These are phyloP conservation scores for Heliconius erato DNA, from an alignment of 2,888 invertebrate genomes.

Conservation along the genomic window DNA sequence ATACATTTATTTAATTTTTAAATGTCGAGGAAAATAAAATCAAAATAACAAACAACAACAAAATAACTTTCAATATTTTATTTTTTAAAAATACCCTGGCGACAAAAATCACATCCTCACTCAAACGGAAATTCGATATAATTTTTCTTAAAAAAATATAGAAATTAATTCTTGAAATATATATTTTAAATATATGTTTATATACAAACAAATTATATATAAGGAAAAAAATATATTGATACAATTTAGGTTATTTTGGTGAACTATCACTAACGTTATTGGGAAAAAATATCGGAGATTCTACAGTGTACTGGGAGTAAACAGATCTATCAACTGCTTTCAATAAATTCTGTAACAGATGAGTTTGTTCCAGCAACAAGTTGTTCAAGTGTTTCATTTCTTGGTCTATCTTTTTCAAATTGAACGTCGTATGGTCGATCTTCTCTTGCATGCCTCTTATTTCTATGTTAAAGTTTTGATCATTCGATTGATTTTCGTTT, in stretches of 20 bases:
- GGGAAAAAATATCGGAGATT: slow-evolving; percentile 73
- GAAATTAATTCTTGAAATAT: not conserved
- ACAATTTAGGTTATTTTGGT: slow-evolving; percentile 49
- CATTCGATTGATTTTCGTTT: slow-evolving; percentile 79
- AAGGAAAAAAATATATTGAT: not conserved
- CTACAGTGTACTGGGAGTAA: slow-evolving; percentile 61
- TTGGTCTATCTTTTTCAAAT: slow-evolving; percentile 88
- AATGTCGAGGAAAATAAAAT: not conserved
- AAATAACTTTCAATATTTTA: not conserved
- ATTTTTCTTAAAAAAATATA: not conserved
- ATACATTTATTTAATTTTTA: too few species aligned
- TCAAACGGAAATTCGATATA: not conserved
- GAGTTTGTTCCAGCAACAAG: slow-evolving; percentile 76
- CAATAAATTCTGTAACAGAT: slow-evolving; percentile 71
- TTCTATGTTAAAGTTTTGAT: slow-evolving; percentile 84
- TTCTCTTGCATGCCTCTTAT: slow-evolving; percentile 88
- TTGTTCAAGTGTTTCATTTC: slow-evolving; percentile 89
- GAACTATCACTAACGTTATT: slow-evolving; percentile 61
- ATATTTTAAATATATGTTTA: not conserved
- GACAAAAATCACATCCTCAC: slow-evolving; percentile 2
- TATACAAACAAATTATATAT: not conserved
- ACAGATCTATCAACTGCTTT: slow-evolving; percentile 64
- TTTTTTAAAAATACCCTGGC: slow-evolving; percentile 40
- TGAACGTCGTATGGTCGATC: slow-evolving; percentile 89
- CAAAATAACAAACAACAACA: not conserved